Evolutionary conservation across 2,113 vertebrate genomes (phyloP).

Genomic region (Sinocyclocheilus grahami): DNA sequence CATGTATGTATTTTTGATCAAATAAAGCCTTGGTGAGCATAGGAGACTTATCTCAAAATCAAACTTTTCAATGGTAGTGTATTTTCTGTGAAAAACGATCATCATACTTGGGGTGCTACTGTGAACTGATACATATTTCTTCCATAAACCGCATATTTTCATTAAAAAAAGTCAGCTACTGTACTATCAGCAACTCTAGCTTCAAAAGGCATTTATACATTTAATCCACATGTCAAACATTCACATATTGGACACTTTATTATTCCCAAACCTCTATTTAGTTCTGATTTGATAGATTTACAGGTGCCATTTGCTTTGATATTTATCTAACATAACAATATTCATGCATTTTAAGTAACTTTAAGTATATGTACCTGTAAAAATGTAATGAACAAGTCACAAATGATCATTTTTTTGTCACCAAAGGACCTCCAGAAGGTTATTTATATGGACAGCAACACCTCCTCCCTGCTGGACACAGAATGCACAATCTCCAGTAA

Average conservation of each 20-base stretch:
- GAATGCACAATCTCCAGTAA: slow-evolving; percentile 78
- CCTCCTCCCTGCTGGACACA: slow-evolving; percentile 82
- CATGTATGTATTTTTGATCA: too few species aligned
- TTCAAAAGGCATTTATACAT: not conserved
- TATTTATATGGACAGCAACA: slow-evolving; percentile 89
- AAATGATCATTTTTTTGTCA: not conserved
- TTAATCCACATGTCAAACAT: not conserved
- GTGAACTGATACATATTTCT: not conserved
- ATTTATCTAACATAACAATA: not conserved
- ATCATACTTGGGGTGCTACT: not conserved
- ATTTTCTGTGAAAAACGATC: not conserved
- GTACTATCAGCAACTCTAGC: not conserved
- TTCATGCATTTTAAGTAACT: not conserved
- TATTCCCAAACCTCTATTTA: too few species aligned
- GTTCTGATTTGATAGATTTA: not conserved
- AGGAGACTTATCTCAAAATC: too few species aligned
- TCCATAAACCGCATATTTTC: too few species aligned
- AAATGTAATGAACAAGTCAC: not conserved
- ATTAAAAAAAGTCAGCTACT: too few species aligned
- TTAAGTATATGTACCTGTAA: too few species aligned
- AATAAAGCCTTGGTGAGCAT: too few species aligned
- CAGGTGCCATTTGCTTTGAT: not conserved
- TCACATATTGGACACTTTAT: not conserved
- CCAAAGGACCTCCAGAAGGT: slow-evolving; percentile 92
- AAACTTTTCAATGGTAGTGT: too few species aligned